Percentiles rank a stretch among this genome's conserved stretches.
These are phyloP conservation scores for Oxycera nigricornis DNA, from an alignment of 2,888 invertebrate species.

Conservation along the genomic window DNA sequence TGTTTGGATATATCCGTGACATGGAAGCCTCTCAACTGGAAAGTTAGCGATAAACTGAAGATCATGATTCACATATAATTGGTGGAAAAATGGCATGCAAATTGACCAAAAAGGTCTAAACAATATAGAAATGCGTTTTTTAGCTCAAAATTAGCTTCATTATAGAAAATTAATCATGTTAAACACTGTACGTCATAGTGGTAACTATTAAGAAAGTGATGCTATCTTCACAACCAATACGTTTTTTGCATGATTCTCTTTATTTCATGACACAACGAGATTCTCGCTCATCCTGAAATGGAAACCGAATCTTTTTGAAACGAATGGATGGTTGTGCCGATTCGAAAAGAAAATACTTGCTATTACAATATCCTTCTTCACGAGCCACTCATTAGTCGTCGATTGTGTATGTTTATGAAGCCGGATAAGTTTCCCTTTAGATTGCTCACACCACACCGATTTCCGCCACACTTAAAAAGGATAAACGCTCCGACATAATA, in stretches of 20 bases:
- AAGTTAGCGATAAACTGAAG: too few species aligned
- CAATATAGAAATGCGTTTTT: too few species aligned
- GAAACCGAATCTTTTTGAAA: conserved; percentile 13
- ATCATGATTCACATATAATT: too few species aligned
- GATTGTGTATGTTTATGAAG: conserved; percentile 37
- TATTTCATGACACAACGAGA: not conserved
- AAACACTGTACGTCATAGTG: too few species aligned
- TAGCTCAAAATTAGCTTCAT: too few species aligned
- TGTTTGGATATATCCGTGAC: conserved; percentile 1
- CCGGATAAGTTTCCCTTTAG: conserved; percentile 24
- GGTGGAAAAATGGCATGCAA: too few species aligned
- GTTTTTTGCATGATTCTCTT: too few species aligned
- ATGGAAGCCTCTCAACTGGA: not conserved
- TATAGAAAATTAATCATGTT: too few species aligned
- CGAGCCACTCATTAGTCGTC: conserved; percentile 33
- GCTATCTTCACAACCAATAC: too few species aligned
- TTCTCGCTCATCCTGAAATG: not conserved
- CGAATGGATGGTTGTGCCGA: not conserved
- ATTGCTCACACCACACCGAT: not conserved
- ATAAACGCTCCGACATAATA: conserved; percentile 1
- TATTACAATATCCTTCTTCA: conserved; percentile 17
- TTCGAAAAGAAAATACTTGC: conserved; percentile 37
- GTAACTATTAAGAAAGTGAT: too few species aligned
- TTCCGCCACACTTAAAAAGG: conserved; percentile 13
- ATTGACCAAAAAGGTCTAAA: too few species aligned